Conservation (phyloP, 2,113 vertebrate genomes). For the Camelus dromedarius region DNA sequence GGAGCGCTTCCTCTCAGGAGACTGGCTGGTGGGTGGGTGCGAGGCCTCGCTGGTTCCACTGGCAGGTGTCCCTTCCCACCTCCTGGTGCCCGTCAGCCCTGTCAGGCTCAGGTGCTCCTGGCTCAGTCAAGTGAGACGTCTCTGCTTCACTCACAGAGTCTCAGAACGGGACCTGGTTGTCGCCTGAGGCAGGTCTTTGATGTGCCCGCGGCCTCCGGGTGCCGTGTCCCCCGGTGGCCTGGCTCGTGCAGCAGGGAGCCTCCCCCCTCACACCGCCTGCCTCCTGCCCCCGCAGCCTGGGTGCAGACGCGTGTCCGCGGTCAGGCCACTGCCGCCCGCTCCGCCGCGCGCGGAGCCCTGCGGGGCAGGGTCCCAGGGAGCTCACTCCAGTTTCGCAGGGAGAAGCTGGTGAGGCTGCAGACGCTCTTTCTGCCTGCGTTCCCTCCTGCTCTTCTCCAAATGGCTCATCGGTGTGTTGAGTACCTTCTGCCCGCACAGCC, state of each 20-base stretch:
- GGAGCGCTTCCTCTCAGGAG: neutral
- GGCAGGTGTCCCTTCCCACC: neutral
- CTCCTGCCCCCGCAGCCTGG: neutral
- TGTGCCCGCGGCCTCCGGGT: neutral
- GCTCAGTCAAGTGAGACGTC: neutral
- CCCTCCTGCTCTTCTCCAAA: neutral
- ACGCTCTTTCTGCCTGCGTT: neutral
- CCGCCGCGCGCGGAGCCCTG: neutral
- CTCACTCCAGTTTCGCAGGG: neutral
- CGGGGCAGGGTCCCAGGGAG: neutral
- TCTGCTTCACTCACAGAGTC: neutral
- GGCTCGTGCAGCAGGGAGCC: neutral
- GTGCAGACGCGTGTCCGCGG: neutral
- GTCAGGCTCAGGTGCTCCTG: neutral
- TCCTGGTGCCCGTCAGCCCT: neutral
- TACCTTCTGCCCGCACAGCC: no score
- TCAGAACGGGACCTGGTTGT: neutral
- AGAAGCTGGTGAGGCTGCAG: neutral
- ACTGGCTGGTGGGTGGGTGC: neutral
- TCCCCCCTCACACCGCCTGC: neutral
- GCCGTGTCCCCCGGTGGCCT: slow-evolving; percentile 19
- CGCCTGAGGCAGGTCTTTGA: slow-evolving; percentile 22
- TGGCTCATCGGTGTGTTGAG: neutral
- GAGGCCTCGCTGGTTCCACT: neutral
- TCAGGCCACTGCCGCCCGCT: slow-evolving; percentile 3